A percentile compares a stretch with the other conserved stretches of the same genome.
Evolutionary conservation across 2,888 invertebrate genomes (phyloP).

Genomic region (Limenitis camilla): DNA sequence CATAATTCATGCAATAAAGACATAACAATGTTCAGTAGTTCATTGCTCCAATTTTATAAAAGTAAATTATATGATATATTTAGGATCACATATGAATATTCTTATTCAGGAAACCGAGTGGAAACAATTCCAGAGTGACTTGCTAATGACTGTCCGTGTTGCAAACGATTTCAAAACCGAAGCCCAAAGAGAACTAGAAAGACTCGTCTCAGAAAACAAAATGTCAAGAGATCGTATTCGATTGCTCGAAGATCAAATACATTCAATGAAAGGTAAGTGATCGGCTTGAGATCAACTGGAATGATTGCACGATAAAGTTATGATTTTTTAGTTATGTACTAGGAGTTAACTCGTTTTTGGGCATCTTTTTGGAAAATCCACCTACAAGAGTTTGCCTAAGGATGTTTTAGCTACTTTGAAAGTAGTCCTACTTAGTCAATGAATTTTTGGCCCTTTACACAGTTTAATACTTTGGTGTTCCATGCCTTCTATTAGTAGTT

Average conservation of each 20-base stretch:
- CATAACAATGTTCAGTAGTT: too few relatives aligned
- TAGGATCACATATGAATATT: not conserved
- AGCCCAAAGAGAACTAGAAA: constrained; percentile 87
- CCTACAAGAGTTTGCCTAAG: not conserved
- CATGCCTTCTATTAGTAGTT: not conserved
- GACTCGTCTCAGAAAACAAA: constrained; percentile 87
- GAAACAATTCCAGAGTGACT: constrained; percentile 95
- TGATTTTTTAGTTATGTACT: not conserved
- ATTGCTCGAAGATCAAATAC: constrained; percentile 84
- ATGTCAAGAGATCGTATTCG: constrained; percentile 84
- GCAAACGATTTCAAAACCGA: constrained; percentile 98
- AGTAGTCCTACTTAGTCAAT: not conserved
- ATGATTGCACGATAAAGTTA: not conserved
- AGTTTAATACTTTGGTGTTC: constrained; percentile 3
- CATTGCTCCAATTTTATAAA: too few relatives aligned
- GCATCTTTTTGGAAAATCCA: not conserved
- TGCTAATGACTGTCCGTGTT: constrained; percentile 93
- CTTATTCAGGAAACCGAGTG: constrained; percentile 83
- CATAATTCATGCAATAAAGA: too few relatives aligned
- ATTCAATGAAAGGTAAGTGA: constrained; percentile 82
- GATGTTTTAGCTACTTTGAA: not conserved
- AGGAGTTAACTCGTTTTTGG: constrained; percentile 2
- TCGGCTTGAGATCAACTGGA: not conserved
- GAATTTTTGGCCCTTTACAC: not conserved
- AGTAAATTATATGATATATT: too few relatives aligned